Evolutionary conservation across 2,888 invertebrate genomes (phyloP).

Genomic region (Lottia gigantea): DNA sequence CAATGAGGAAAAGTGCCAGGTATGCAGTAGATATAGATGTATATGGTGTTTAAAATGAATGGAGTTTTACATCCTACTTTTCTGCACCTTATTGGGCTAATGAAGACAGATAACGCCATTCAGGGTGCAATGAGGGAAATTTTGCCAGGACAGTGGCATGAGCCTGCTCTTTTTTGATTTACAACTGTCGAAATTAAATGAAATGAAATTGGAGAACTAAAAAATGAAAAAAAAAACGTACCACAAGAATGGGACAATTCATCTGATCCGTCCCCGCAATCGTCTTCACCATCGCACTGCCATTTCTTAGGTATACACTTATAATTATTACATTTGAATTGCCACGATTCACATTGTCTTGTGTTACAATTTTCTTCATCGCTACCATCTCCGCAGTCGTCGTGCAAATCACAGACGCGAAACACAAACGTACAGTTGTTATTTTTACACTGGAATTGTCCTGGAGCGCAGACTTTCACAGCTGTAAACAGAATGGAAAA

Average conservation of each 20-base stretch:
- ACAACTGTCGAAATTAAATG: no score
- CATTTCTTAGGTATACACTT: constrained; percentile 68
- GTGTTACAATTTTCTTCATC: constrained; percentile 67
- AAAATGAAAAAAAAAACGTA: no score
- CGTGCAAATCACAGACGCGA: constrained; percentile 88
- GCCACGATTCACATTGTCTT: constrained; percentile 68
- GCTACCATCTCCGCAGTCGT: constrained; percentile 85
- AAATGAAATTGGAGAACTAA: no score
- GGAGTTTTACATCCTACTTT: no score
- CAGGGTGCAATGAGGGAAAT: no score
- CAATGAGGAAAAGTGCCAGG: no score
- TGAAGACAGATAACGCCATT: no score
- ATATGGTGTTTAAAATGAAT: no score
- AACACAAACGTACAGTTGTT: constrained; percentile 62
- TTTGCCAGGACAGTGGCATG: no score
- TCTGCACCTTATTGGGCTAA: no score
- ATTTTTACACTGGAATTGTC: constrained; percentile 67
- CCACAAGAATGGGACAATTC: constrained; percentile 37
- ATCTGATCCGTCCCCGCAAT: constrained; percentile 63
- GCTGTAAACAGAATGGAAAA: constrained; percentile 49
- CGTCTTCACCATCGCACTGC: constrained; percentile 62
- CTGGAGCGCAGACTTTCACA: constrained; percentile 56
- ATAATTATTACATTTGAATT: constrained; percentile 93
- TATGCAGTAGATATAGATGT: no score
- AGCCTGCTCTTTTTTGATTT: no score